Evolutionary conservation across 2,888 invertebrate species (phyloP).

Genomic region (Cyaniris semiargus): DNA sequence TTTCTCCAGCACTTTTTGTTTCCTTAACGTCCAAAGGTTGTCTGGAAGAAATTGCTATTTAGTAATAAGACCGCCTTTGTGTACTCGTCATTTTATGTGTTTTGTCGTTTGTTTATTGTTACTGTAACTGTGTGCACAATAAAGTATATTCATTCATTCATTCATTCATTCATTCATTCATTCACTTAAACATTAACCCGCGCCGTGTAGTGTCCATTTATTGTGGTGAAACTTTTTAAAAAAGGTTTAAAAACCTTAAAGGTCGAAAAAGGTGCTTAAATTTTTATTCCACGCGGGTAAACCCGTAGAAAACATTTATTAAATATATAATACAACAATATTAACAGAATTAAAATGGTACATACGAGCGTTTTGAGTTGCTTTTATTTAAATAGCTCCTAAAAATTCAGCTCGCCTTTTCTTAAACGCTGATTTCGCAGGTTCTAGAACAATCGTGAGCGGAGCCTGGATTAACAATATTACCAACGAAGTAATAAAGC

Average conservation of each 20-base stretch:
- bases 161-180: too few relatives aligned
- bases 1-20: too few relatives aligned
- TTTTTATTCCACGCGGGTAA: conserved; percentile 16
- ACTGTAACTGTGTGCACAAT: too few relatives aligned
- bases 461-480: conserved; percentile 29
- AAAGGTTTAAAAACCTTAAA: not conserved
- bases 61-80: too few relatives aligned
- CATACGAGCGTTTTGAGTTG: conserved; percentile 3
- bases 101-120: too few relatives aligned
- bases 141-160: too few relatives aligned
- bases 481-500: conserved; percentile 29
- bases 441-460: conserved; percentile 22
- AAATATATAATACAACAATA: conserved; percentile 21
- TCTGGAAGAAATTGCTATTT: too few relatives aligned
- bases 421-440: conserved; percentile 26
- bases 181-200: not conserved
- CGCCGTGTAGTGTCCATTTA: not conserved
- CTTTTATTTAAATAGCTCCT: conserved; percentile 23
- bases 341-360: conserved; percentile 20
- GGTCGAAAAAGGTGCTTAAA: conserved; percentile 6
- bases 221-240: conserved; percentile 3
- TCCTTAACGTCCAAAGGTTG: too few relatives aligned
- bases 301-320: conserved; percentile 5
- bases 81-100: too few relatives aligned
- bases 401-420: conserved; percentile 30